Base-by-base conservation (phyloP, 2,797 vertebrate species). In the Sciurus vulgaris region DNA sequence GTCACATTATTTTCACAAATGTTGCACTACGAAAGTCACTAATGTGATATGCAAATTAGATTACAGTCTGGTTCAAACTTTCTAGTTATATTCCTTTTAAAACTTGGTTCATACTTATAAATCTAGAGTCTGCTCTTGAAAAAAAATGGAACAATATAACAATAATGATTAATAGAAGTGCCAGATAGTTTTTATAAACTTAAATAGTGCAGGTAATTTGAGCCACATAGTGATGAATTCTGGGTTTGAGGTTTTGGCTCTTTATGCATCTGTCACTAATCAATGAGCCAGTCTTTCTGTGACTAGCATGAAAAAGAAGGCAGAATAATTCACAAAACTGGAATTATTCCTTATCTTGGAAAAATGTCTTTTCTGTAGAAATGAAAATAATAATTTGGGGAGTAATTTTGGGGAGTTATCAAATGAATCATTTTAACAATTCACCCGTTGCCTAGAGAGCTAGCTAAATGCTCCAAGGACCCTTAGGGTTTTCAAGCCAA, bases 281-380 rank as follows among this genome's bases (percentile, higher is more conserved):
- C 28, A 79, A 47, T 61, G 28, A 79, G 14, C 41, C 38, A 18
- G 35, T 54, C 44, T 65, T 30, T 38, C 69, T 49, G 35, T 33
- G 44, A 65, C 33, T 10, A 33, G 70, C 30, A 28, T 69, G n/a
- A 84, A 61, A 86, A 79, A 87, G 72, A 83, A 86, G 41, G 15
- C 35, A 74, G 69, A 74, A 67, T 49, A 51, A 92, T 77, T 77
- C 33, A 51, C 13, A 70, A 47, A 82, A n/a, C 28, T 28, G 17
- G 26, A 61, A 41, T 95, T 86, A 41, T 54, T 24, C 20, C 74
- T 20, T 44, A 47, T 73, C 3, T 35, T 89, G 38, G 44, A 59
- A 94, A 81, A 77, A 2, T 78, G 24, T 89, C 72, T 86, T 83
- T 38, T 93, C 70, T 94, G 26, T 51, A 78, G 41, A 91, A 94